Evolutionary conservation across 2,888 invertebrate species (phyloP), one percentile per base, ranked within the genome.

Genomic region (Phytoseiulus persimilis): DNA sequence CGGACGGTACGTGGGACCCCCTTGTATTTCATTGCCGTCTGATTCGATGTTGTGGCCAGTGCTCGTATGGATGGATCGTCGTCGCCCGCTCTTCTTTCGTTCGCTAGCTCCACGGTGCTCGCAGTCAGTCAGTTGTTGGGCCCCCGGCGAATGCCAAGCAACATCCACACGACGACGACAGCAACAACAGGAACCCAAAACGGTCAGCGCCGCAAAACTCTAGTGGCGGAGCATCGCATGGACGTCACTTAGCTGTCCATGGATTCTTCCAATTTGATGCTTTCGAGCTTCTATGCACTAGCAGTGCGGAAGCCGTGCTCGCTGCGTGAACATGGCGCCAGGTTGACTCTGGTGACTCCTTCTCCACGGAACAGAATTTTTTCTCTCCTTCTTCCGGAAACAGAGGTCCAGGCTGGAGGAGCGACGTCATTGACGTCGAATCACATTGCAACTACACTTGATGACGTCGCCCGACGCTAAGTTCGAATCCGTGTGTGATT

Each of bases 141-240:
- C 65, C 65, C 65, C 65, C 65, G 65, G 65, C 65, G 65, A 65
- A 65, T 65, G 65, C 65, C 65, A 18, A 28, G 11, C 65, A 65
- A 65, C 65, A 65, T 65, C 65, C 65, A 65, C 65, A 65, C 65
- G 65, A 65, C 65, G 65, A 65, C 65, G 65, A 23, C 65, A 65
- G 65, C 65, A 65, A 65, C 65, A 65, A 65, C 65, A 18, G 65
- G 65, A 65, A 28, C 9, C 65, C 65, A 65, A 65, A 65, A 65
- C 65, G 65, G 65, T 65, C 65, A 65, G 65, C 65, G 65, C 65
- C 65, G 65, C 65, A 65, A 65, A 65, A 65, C 65, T 65, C 65
- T 1, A 65, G 65, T 65, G 65, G 65, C 65, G 18, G 65, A 65
- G 28, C 65, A 65, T 65, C 65, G 65, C 65, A 65, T 65, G 65